These are phyloP conservation scores for Oxytorus armatus DNA, from an alignment of 2,888 invertebrate species.

Conservation along the genomic window DNA sequence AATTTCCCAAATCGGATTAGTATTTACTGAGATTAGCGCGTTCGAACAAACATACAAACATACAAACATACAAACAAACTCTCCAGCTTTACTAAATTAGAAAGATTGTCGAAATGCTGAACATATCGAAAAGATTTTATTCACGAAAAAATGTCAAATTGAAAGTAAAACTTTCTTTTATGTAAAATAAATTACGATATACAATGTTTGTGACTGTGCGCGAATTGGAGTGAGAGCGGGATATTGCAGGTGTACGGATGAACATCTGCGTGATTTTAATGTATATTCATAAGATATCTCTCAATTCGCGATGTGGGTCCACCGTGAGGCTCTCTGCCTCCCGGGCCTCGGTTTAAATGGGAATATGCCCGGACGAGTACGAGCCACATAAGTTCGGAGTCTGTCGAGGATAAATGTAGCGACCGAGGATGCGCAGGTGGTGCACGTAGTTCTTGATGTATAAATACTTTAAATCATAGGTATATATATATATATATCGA, in stretches of 20 bases:
- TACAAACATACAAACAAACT: too few species aligned
- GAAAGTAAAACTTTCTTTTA: too few species aligned
- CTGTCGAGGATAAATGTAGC: slow-evolving; percentile 36
- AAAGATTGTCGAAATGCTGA: too few species aligned
- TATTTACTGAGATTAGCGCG: too few species aligned
- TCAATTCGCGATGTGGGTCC: slow-evolving; percentile 56
- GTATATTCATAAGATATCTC: slow-evolving; percentile 62
- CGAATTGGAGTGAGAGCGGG: neutral
- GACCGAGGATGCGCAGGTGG: slow-evolving; percentile 54
- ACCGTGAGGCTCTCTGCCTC: slow-evolving; percentile 17
- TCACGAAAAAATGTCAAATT: too few species aligned
- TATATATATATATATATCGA: slow-evolving; percentile 5
- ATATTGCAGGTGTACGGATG: slow-evolving; percentile 24
- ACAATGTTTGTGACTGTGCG: too few species aligned
- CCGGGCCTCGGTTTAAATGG: slow-evolving; percentile 35
- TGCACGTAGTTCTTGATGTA: slow-evolving; percentile 20
- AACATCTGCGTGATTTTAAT: slow-evolving; percentile 63
- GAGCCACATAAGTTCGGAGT: slow-evolving; percentile 25
- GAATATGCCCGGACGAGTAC: slow-evolving; percentile 36
- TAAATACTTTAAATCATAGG: neutral
- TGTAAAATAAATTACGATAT: too few species aligned
- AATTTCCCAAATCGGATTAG: too few species aligned
- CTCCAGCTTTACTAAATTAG: too few species aligned
- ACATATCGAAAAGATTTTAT: too few species aligned
- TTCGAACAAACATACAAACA: too few species aligned